Percentiles rank a stretch among this genome's conserved stretches.
Evolutionary conservation across 2,113 vertebrate genomes (phyloP).

Genomic region (Grammatotria lemairii): DNA sequence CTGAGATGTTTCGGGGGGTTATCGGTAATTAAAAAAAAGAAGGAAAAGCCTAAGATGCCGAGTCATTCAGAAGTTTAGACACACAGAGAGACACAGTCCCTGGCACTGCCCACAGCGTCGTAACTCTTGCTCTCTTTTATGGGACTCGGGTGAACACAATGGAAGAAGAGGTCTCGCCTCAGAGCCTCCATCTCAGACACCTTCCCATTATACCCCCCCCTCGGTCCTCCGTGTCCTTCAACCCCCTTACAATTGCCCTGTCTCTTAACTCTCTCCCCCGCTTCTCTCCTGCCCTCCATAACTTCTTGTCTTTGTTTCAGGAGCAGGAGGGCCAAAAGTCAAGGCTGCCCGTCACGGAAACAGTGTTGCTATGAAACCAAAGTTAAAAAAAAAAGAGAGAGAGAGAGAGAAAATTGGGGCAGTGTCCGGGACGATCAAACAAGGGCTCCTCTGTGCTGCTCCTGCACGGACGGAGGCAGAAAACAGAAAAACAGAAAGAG

Average conservation of each 20-base stretch:
- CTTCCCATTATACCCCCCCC: constrained; percentile 35
- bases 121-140: constrained; percentile 50
- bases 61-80: not conserved
- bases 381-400: not conserved
- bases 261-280: not conserved
- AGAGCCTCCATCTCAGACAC: constrained; percentile 51
- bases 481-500: not conserved
- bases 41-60: not conserved
- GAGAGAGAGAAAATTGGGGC: constrained; percentile 21
- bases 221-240: constrained; percentile 27
- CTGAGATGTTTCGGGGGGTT: not conserved
- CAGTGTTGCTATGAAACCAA: constrained; percentile 65
- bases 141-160: constrained; percentile 20
- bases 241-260: not conserved
- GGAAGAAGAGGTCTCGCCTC: constrained; percentile 43
- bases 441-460: constrained; percentile 61
- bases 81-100: not conserved
- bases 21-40: not conserved
- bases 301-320: constrained; percentile 64
- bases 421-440: constrained; percentile 43
- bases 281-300: constrained; percentile 10
- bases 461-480: not conserved
- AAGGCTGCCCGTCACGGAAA: constrained; percentile 45
- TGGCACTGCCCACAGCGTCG: constrained; percentile 24
- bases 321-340: constrained; percentile 59